Evolutionary conservation across 2,113 vertebrate genomes (phyloP), one percentile per base, ranked within the genome.

Genomic region (Forbesichthys agassizii): DNA sequence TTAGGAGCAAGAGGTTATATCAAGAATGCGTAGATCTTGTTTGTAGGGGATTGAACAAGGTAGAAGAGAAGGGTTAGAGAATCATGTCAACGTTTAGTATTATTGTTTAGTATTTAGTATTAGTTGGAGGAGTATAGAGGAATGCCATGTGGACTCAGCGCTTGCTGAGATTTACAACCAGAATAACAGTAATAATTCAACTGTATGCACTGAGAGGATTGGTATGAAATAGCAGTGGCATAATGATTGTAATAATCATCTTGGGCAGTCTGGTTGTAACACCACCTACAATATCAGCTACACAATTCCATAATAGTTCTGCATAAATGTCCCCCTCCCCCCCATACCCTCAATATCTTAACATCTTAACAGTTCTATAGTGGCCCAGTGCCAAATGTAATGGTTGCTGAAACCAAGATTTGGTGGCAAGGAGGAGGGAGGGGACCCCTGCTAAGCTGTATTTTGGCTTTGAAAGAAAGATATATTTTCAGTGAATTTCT

Each of bases 341-440:
- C 1, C 36, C 3, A 42, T 42, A 42, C 36, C 4, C 36, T 7
- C 36, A 42, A 42, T 4, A 4, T 42, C 4, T 20, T 20, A 20
- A 20, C 20, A 42, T 7, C 36, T 42, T 42, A 42, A 42, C 36
- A 42, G 36, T 42, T 42, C 4, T 48, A 68, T 62, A 36, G 27
- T 65, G 58, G 68, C 66, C 63, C 55, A 53, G 69, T 75, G 73
- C 64, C 63, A 55, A 63, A 67, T 71, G 46, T 18, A 61, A 61
- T 71, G 47, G 9, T 0, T 69, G 33, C 56, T 59, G 59, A 69
- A 69, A 55, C 70, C 55, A 61, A 54, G 46, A 55, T 52, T 49
- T 13, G 56, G 20, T 58, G 8, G 20, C 20, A 20, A 20, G 20
- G 20, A 20, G 20, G 20, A 2, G 20, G 20, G 2, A 1, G 20